Evolutionary conservation across 2,888 invertebrate genomes (phyloP).

Genomic region (Protodeltote pygarga): DNA sequence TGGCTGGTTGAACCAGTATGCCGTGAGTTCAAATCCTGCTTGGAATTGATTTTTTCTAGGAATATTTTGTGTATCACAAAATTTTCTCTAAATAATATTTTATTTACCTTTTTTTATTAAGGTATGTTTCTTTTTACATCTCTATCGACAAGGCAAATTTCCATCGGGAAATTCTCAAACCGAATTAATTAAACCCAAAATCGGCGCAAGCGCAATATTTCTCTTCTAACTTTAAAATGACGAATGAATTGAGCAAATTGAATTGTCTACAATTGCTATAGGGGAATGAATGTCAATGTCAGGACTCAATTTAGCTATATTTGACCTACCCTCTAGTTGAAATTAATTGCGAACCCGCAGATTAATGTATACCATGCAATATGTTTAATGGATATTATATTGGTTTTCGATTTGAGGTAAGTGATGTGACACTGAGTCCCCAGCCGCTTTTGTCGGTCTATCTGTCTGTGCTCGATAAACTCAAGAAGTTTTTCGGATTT

Average conservation of each 20-base stretch:
- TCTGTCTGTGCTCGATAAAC: no score
- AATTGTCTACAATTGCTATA: slow-evolving; percentile 23
- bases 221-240: slow-evolving; percentile 14
- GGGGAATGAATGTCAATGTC: slow-evolving; percentile 25
- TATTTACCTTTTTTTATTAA: no score
- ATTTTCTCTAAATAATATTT: no score
- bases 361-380: slow-evolving; percentile 25
- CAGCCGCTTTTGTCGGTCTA: no score
- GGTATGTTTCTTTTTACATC: no score
- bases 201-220: neutral
- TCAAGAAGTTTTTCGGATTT: no score
- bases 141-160: no score
- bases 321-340: slow-evolving; percentile 26
- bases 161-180: neutral
- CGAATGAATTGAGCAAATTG: slow-evolving; percentile 41
- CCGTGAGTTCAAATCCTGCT: no score
- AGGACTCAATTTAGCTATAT: slow-evolving; percentile 24
- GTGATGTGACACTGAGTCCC: slow-evolving; percentile 7
- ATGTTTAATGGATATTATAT: slow-evolving; percentile 18
- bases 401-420: neutral
- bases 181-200: neutral
- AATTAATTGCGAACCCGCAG: slow-evolving; percentile 38
- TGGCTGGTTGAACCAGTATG: no score
- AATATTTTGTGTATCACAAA: no score
- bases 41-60: no score